Evolutionary conservation across 2,888 invertebrate genomes (phyloP).

Genomic region (Eristalinus aeneus): DNA sequence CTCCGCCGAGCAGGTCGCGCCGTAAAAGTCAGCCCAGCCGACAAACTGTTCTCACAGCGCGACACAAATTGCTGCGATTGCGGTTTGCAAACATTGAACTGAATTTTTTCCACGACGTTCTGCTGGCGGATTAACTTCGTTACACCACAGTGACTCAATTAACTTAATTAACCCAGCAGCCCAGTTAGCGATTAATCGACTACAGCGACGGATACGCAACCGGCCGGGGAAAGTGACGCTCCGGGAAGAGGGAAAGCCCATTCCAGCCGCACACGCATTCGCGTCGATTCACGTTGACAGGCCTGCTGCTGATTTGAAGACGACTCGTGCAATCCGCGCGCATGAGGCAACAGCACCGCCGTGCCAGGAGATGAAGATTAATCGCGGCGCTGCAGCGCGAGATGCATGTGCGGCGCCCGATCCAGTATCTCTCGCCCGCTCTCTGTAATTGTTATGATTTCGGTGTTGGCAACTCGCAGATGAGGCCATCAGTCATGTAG

Average conservation of each 20-base stretch:
- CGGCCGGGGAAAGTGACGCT: background rate
- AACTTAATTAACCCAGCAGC: slow-evolving; percentile 36
- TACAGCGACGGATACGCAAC: background rate
- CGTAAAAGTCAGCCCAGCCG: slow-evolving; percentile 25
- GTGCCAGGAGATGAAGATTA: slow-evolving; percentile 31
- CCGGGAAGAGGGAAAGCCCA: slow-evolving; percentile 11
- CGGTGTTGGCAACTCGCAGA: slow-evolving; percentile 36
- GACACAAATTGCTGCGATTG: slow-evolving; percentile 59
- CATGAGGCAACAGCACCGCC: slow-evolving; percentile 40
- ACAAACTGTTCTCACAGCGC: slow-evolving; percentile 45
- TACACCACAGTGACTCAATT: slow-evolving; percentile 16
- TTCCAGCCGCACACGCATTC: background rate
- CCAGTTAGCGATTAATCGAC: slow-evolving; percentile 19
- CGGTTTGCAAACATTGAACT: slow-evolving; percentile 66
- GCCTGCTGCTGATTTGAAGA: background rate
- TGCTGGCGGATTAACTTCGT: slow-evolving; percentile 29
- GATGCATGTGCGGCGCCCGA: background rate
- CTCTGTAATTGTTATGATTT: slow-evolving; percentile 46
- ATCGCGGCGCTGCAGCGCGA: slow-evolving; percentile 3
- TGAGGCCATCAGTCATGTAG: slow-evolving; percentile 55
- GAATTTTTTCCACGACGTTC: slow-evolving; percentile 1
- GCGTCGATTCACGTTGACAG: background rate
- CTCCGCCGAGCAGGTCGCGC: slow-evolving; percentile 26
- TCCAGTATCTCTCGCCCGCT: background rate
- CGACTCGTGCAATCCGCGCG: slow-evolving; percentile 31